Evolutionary conservation across 2,797 vertebrate genomes (phyloP).

Genomic region (Yasuhikotakia modesta): DNA sequence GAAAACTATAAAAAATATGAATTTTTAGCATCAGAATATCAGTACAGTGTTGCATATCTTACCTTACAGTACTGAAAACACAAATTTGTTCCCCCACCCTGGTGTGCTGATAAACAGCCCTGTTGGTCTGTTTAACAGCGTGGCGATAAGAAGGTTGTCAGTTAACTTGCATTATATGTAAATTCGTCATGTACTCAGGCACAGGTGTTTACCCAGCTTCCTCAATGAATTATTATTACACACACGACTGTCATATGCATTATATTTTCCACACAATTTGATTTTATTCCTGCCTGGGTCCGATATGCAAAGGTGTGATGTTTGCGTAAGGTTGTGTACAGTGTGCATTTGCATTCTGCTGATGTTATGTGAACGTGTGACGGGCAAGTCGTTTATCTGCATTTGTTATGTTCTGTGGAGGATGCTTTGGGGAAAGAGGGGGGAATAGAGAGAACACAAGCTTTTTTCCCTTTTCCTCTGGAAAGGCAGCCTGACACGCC

Average conservation of each 20-base stretch:
- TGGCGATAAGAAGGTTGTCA: not conserved
- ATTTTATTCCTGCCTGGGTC: not conserved
- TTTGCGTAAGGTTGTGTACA: not conserved
- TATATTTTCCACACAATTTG: not conserved
- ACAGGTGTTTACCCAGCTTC: not conserved
- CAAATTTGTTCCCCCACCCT: not conserved
- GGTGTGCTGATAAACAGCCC: not conserved
- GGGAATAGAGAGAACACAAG: constrained; percentile 22
- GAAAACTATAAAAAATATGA: not conserved
- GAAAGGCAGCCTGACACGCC: constrained; percentile 73
- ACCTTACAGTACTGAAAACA: not conserved
- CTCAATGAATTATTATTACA: not conserved
- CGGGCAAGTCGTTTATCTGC: constrained; percentile 26
- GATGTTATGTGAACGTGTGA: not conserved
- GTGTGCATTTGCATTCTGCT: constrained; percentile 20
- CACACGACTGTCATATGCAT: not conserved
- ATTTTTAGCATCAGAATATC: not conserved
- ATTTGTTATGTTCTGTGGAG: constrained; percentile 32
- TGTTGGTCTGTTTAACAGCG: not conserved
- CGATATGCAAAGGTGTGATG: constrained; percentile 13
- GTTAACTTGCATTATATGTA: not conserved
- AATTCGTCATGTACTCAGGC: not conserved
- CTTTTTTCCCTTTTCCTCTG: constrained; percentile 64
- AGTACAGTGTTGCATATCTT: no score
- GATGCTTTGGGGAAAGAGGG: not conserved